A percentile compares a stretch with the other conserved stretches of the same genome.
Evolutionary conservation across 2,888 invertebrate genomes (phyloP).

Genomic region (Cantharis flavilabris): DNA sequence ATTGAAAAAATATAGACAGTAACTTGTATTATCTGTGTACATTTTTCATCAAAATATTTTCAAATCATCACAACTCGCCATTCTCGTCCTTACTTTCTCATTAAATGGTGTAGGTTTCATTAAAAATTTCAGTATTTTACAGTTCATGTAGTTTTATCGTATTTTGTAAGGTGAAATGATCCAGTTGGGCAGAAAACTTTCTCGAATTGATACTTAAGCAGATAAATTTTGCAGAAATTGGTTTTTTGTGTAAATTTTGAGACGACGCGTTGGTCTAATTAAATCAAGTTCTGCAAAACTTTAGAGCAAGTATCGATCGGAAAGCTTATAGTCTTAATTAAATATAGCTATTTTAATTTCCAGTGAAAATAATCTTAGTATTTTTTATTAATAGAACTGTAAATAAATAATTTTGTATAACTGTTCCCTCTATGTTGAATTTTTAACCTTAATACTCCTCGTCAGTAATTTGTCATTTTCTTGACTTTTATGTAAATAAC

Average conservation of each 20-base stretch:
- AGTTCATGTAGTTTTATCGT: slow-evolving; percentile 2
- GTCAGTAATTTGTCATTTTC: no score
- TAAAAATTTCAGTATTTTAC: neutral
- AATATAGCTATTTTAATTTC: neutral
- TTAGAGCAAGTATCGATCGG: neutral
- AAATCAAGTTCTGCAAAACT: neutral
- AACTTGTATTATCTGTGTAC: neutral
- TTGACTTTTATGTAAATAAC: no score
- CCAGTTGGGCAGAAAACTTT: slow-evolving; percentile 28
- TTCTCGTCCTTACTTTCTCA: neutral
- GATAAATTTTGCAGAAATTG: neutral
- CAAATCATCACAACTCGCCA: neutral
- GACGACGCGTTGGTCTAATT: neutral
- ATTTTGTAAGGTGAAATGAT: slow-evolving; percentile 12
- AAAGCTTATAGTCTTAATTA: neutral
- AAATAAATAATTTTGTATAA: neutral
- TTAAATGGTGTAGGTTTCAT: neutral
- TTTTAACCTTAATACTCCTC: neutral
- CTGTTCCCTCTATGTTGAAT: neutral
- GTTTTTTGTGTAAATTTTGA: neutral
- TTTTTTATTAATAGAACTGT: neutral
- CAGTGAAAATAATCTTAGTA: neutral
- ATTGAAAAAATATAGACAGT: neutral
- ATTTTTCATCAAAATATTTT: neutral
- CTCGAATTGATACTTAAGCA: neutral